Evolutionary conservation across 2,113 vertebrate species (phyloP).

Genomic region (Numenius arquata): DNA sequence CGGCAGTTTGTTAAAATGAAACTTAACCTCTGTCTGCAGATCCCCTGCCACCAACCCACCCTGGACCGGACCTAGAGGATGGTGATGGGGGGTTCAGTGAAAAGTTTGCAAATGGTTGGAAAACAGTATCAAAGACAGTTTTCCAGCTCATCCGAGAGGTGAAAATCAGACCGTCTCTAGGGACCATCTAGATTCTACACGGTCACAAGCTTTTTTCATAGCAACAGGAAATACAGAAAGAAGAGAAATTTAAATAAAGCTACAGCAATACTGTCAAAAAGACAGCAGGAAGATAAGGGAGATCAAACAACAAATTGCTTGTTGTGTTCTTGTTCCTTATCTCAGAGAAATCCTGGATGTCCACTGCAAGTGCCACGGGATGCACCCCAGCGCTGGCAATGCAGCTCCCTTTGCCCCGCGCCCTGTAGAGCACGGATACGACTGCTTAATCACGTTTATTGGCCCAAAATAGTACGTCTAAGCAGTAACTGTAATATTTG

Average conservation of each 20-base stretch:
- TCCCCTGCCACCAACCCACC: not conserved
- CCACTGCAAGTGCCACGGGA: not conserved
- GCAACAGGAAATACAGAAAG: slow-evolving; percentile 52
- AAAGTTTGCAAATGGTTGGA: not conserved
- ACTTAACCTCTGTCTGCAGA: not conserved
- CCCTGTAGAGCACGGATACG: not conserved
- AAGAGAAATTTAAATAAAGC: slow-evolving; percentile 30
- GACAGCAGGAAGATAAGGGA: slow-evolving; percentile 1
- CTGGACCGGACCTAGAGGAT: not conserved
- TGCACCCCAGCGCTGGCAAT: rapidly evolving
- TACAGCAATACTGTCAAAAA: slow-evolving; percentile 37
- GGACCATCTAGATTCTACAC: not conserved
- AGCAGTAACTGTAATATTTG: not conserved
- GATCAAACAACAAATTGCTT: not conserved
- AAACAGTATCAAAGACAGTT: not conserved
- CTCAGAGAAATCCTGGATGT: not conserved
- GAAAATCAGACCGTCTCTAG: slow-evolving; percentile 17
- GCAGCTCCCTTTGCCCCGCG: not conserved
- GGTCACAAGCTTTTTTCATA: slow-evolving; percentile 1
- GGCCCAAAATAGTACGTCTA: not conserved
- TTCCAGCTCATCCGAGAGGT: slow-evolving; percentile 31
- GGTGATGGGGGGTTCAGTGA: not conserved
- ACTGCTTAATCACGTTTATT: not conserved
- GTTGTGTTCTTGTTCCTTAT: not conserved
- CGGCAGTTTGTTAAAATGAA: not conserved